These are phyloP conservation scores for Eremobia ochroleuca DNA, from an alignment of 2,888 invertebrate genomes.

Conservation along the genomic window DNA sequence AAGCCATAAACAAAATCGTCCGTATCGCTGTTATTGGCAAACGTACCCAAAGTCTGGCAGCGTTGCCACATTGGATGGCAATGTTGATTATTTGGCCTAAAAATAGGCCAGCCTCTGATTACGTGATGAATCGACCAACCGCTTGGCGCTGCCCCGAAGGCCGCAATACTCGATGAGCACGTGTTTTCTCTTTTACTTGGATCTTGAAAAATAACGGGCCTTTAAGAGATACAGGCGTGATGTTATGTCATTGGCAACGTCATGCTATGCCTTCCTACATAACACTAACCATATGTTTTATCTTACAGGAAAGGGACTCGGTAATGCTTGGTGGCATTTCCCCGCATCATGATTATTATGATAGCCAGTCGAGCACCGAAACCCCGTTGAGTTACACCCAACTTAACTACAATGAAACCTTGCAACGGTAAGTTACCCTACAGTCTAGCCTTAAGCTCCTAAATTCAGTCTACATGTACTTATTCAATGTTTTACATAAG, in stretches of 20 bases:
- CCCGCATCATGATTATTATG: slow-evolving; percentile 95
- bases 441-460: background rate
- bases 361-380: slow-evolving; percentile 95
- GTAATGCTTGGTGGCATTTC: slow-evolving; percentile 96
- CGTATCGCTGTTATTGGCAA: background rate
- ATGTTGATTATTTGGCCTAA: background rate
- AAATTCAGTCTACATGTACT: background rate
- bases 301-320: slow-evolving; percentile 93
- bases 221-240: background rate
- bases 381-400: slow-evolving; percentile 96
- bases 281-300: slow-evolving; percentile 2
- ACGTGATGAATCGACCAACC: background rate
- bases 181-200: background rate
- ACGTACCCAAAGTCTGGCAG: background rate
- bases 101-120: background rate
- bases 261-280: background rate
- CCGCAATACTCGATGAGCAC: background rate
- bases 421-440: slow-evolving; percentile 90
- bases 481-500: background rate
- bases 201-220: background rate
- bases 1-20: background rate
- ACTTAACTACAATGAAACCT: slow-evolving; percentile 96
- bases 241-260: background rate
- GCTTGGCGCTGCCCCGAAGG: background rate
- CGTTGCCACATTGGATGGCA: background rate